Base-by-base conservation (phyloP, 53 echinoderm and acorn worm genomes). In the Arbacia lixula region DNA sequence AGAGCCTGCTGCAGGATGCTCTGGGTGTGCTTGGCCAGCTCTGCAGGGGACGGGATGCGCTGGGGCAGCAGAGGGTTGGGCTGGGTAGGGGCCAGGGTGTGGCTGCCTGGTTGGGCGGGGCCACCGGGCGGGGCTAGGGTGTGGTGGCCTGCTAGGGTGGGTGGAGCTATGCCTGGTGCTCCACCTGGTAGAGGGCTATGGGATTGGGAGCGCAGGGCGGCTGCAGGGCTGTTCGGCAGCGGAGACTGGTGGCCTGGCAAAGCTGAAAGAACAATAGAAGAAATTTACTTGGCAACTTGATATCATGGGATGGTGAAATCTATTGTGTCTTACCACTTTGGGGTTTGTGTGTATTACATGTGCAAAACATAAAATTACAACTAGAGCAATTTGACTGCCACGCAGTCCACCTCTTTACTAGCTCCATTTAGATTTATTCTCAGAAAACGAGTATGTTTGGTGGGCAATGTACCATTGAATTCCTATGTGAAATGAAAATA, bases 21-120 rank as follows among this genome's bases (percentile, higher is more conserved):
- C 91, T 99, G 99, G 41, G 99, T 99, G 88, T 99, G 99, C 40
- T 92, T 95, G 34, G 92, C 99, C 54, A 99, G 87, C 87, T 99
- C 99, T 69, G 92, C 92, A 4, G 99, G 99, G 1, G 99, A 99
- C n/a, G 99, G 99, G 68, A 99, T 92, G 25, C 99, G 88, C 39
- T 87, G 90, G 26, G 94, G 88, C 56, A 86, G 84, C 43, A 89
- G 87, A 2, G 92, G 93, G 71, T 93, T 93, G 40, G 91, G 85
- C 19, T 90, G 90, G 3, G 95, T 91, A 14, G 89, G 84, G 29
- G 84, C 86, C 24, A 92, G 84, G 85, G 73, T 49, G 72, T 39
- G 74, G 67, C 85, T 46, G 30, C 85, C 71, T 34, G 36, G 14
- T n/a, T n/a, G n/a, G n/a, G n/a, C n/a, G 62, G 63, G 38, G 2